phyloP scores from a whole-genome alignment of 1,140 invertebrate species.

The Anadara kagoshimensis region DNA sequence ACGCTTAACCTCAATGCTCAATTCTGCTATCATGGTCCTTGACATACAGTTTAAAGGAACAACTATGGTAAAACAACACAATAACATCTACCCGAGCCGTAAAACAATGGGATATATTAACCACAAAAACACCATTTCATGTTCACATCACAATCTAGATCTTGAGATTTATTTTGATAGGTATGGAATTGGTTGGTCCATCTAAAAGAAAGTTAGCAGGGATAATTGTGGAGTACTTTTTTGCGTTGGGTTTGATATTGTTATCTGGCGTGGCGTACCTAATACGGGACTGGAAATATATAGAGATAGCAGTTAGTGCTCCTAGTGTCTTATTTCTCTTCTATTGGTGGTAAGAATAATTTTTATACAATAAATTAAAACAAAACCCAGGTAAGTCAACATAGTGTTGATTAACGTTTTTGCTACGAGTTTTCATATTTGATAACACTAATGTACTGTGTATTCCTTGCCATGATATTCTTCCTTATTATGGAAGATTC shows the following conservation, averaged over 20 bases:
- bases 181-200: constrained; percentile 56
- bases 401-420: too few relatives aligned
- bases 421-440: too few relatives aligned
- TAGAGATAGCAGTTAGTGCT: constrained; percentile 84
- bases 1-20: too few relatives aligned
- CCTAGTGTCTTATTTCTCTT: constrained; percentile 81
- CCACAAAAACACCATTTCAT: not conserved
- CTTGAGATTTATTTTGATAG: constrained; percentile 18
- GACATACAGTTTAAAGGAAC: not conserved
- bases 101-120: too few relatives aligned
- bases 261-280: constrained; percentile 80
- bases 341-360: constrained; percentile 41
- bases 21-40: not conserved
- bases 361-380: too few relatives aligned
- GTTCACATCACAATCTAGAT: not conserved
- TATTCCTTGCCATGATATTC: too few relatives aligned
- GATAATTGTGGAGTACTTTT: constrained; percentile 55
- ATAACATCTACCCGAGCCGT: not conserved
- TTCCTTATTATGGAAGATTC: too few relatives aligned
- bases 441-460: too few relatives aligned
- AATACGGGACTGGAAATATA: constrained; percentile 81
- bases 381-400: too few relatives aligned
- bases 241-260: constrained; percentile 46
- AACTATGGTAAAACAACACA: not conserved
- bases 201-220: constrained; percentile 52